Evolutionary conservation across 2,888 invertebrate species (phyloP).

Genomic region (Heteropelma amictum): DNA sequence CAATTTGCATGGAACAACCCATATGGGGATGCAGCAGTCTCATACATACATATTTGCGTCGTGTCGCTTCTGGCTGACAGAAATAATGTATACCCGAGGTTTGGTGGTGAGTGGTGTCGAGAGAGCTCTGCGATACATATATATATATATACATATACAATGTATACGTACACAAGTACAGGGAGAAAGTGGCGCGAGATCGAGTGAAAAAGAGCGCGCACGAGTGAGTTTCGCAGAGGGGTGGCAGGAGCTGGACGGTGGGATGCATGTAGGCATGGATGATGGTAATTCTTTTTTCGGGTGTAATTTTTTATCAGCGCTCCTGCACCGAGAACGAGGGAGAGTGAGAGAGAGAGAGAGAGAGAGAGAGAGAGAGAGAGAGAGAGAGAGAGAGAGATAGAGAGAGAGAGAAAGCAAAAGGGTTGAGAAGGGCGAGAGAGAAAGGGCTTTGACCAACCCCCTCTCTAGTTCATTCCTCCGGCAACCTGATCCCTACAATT

Average conservation of each 20-base stretch:
- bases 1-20: neutral
- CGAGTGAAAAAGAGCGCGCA: slow-evolving; percentile 49
- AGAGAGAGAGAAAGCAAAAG: slow-evolving; percentile 1
- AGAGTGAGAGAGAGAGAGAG: neutral
- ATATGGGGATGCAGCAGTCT: neutral
- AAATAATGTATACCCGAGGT: slow-evolving; percentile 72
- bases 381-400: slow-evolving; percentile 38
- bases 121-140: slow-evolving; percentile 24
- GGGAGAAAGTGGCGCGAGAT: slow-evolving; percentile 42
- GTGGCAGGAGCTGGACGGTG: slow-evolving; percentile 25
- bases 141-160: neutral
- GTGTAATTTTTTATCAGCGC: slow-evolving; percentile 75
- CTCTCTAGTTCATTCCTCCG: slow-evolving; percentile 54
- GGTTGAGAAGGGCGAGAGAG: slow-evolving; percentile 45
- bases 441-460: slow-evolving; percentile 71
- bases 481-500: slow-evolving; percentile 56
- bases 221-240: slow-evolving; percentile 39
- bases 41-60: slow-evolving; percentile 22
- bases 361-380: slow-evolving; percentile 28
- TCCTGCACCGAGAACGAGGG: slow-evolving; percentile 60
- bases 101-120: slow-evolving; percentile 67
- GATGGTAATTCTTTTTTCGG: slow-evolving; percentile 71
- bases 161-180: neutral
- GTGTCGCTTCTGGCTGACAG: slow-evolving; percentile 62
- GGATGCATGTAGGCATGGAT: slow-evolving; percentile 59